A percentile compares a stretch with the other conserved stretches of the same genome.
phyloP scores from a whole-genome alignment of 2,797 vertebrate genomes.

The Aphelocoma californica region DNA sequence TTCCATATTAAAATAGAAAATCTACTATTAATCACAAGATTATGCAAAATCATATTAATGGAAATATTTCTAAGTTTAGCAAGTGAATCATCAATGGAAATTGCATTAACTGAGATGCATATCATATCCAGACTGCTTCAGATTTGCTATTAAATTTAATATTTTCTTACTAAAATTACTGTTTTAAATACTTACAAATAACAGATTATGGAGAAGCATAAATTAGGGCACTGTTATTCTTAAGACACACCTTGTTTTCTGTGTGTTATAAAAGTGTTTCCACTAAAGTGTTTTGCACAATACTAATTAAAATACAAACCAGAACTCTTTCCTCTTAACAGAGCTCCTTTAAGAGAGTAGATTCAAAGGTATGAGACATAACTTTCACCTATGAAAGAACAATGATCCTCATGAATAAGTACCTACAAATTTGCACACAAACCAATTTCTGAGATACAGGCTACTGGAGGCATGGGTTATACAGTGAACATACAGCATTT shows the following conservation, averaged over 20 bases:
- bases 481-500: neutral
- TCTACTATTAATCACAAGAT: constrained; percentile 11
- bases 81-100: neutral
- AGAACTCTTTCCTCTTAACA: neutral
- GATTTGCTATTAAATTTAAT: neutral
- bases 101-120: neutral
- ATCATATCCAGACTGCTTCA: neutral
- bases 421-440: neutral
- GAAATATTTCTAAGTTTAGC: constrained; percentile 23
- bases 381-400: neutral
- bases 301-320: neutral
- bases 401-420: neutral
- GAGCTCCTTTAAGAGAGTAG: neutral
- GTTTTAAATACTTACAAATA: neutral
- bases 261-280: neutral
- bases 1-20: constrained; percentile 19
- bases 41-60: constrained; percentile 13
- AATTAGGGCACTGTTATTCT: neutral
- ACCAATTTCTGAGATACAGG: neutral
- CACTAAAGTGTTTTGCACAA: neutral
- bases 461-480: neutral
- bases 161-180: neutral
- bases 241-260: neutral
- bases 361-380: neutral
- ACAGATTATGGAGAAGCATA: neutral